A percentile compares a stretch with the other conserved stretches of the same genome.
Conservation (phyloP, 1,140 invertebrate species). For the Ceratina calcarata region DNA sequence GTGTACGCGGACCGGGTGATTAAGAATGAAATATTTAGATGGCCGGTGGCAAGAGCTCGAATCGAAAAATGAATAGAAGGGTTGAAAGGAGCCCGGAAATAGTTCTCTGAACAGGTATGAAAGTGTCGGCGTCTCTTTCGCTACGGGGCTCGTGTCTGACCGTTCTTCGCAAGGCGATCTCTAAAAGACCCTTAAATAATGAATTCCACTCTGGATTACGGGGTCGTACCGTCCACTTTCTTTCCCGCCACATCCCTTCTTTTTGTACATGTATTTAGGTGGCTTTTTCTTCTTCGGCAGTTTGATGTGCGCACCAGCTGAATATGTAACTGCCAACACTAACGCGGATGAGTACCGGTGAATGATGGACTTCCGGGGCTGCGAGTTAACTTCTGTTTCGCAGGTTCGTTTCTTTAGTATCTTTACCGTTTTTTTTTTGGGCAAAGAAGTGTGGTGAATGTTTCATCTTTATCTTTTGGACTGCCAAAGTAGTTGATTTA, state of each 20-base stretch:
- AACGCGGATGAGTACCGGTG: conserved; percentile 23
- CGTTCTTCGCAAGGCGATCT: conserved; percentile 22
- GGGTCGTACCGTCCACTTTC: background rate
- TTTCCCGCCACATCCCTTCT: background rate
- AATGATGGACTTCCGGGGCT: conserved; percentile 23
- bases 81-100: conserved; percentile 52
- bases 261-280: conserved; percentile 9
- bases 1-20: conserved; percentile 49
- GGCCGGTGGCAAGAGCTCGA: conserved; percentile 11
- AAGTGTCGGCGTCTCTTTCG: conserved; percentile 27
- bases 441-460: background rate
- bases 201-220: conserved; percentile 39
- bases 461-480: background rate
- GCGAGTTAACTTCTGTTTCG: background rate
- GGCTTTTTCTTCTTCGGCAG: background rate
- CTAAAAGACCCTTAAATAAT: conserved; percentile 57
- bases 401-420: background rate
- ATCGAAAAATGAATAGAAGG: conserved; percentile 13
- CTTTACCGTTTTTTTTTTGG: background rate
- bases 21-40: conserved; percentile 68
- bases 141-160: background rate
- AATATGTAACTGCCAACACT: conserved; percentile 13
- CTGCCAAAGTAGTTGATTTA: too few relatives aligned
- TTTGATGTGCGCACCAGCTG: background rate
- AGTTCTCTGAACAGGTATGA: conserved; percentile 10